A percentile compares a stretch with the other conserved stretches of the same genome.
phyloP scores from a whole-genome alignment of 2,888 invertebrate genomes.

The Pheosia gnoma region DNA sequence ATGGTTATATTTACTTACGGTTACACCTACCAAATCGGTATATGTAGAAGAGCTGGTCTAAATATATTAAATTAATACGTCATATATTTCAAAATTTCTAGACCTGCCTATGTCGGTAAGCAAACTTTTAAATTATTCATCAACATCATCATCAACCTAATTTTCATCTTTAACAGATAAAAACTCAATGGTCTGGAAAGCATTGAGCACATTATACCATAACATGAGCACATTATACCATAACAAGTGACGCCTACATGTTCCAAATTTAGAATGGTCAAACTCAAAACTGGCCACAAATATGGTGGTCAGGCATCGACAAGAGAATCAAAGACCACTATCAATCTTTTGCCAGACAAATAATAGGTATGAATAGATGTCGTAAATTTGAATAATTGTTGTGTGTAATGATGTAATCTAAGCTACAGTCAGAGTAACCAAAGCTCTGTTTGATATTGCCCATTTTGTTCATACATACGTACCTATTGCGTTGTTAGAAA shows the following conservation, averaged over 20 bases:
- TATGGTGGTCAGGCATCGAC: constrained; percentile 37
- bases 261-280: constrained; percentile 36
- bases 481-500: not conserved
- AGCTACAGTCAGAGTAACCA: constrained; percentile 11
- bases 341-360: constrained; percentile 52
- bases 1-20: too few species aligned
- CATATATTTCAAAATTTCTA: not conserved
- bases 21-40: not conserved
- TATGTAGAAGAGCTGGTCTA: not conserved
- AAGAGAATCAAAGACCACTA: constrained; percentile 39
- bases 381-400: constrained; percentile 41
- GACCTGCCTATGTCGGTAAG: not conserved
- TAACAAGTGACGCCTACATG: constrained; percentile 29
- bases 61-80: not conserved
- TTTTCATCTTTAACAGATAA: not conserved
- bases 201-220: constrained; percentile 17
- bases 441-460: constrained; percentile 12
- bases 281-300: constrained; percentile 26
- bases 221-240: constrained; percentile 22
- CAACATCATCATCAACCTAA: not conserved
- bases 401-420: constrained; percentile 38
- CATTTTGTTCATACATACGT: constrained; percentile 11
- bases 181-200: constrained; percentile 4
- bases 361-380: constrained; percentile 46
- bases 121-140: constrained; percentile 1